phyloP scores from a whole-genome alignment of 2,888 invertebrate genomes.

The Sesia apiformis region DNA sequence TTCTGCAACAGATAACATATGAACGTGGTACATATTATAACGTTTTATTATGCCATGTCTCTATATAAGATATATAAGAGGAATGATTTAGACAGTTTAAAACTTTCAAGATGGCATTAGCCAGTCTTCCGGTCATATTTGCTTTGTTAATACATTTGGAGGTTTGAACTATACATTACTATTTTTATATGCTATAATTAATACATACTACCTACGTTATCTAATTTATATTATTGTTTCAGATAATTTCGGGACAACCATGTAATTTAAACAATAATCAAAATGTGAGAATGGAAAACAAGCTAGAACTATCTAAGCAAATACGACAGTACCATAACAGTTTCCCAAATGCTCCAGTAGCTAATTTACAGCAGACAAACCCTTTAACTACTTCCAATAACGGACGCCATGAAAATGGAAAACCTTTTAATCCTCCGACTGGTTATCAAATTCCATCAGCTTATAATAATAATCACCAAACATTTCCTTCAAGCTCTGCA shows the following conservation, averaged over 20 bases:
- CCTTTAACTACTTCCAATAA: too few relatives aligned
- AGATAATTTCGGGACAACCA: slow-evolving; percentile 26
- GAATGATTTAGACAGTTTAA: slow-evolving; percentile 21
- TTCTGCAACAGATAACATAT: neutral
- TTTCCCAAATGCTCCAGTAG: too few relatives aligned
- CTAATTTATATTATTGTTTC: slow-evolving; percentile 9
- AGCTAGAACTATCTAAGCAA: neutral
- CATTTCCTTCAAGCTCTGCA: neutral
- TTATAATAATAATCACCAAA: too few relatives aligned
- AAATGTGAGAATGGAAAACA: neutral
- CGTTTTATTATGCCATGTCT: slow-evolving; percentile 24
- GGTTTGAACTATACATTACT: slow-evolving; percentile 4
- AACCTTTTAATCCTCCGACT: neutral
- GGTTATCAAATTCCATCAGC: neutral
- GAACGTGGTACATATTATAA: neutral
- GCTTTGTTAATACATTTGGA: slow-evolving; percentile 26
- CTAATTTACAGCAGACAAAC: too few relatives aligned
- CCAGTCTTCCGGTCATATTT: slow-evolving; percentile 26
- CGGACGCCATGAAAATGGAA: neutral
- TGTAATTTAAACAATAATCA: slow-evolving; percentile 15
- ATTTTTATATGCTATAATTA: neutral
- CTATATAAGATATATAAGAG: slow-evolving; percentile 34
- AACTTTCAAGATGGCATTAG: slow-evolving; percentile 41
- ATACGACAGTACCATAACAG: neutral
- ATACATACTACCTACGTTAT: neutral